A percentile compares a stretch with the other conserved stretches of the same genome.
Conservation (phyloP, 23 tunicate genomes). For the Phallusia fumigata region DNA sequence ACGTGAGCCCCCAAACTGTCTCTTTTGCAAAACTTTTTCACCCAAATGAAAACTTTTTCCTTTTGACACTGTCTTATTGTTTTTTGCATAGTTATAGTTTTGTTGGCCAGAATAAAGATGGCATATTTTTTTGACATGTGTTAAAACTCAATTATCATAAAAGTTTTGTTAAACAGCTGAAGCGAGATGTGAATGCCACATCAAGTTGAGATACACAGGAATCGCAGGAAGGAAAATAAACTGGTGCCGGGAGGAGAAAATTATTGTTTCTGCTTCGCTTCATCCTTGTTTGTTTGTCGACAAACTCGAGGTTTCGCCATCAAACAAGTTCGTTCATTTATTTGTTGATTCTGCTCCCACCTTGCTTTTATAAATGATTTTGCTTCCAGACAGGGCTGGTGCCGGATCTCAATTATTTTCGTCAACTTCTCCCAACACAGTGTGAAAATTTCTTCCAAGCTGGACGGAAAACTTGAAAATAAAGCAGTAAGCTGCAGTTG, state of each 20-base stretch:
- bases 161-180: neutral
- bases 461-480: neutral
- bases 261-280: conserved; percentile 9
- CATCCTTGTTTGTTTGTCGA: conserved; percentile 16
- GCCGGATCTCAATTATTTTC: conserved; percentile 6
- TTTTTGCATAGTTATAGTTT: too few relatives aligned
- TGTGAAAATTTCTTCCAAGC: conserved; percentile 17
- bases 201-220: conserved; percentile 16
- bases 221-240: neutral
- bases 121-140: too few relatives aligned
- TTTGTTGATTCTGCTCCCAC: too few relatives aligned
- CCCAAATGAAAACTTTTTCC: too few relatives aligned
- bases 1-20: neutral
- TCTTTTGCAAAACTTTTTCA: too few relatives aligned
- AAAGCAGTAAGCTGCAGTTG: too few relatives aligned
- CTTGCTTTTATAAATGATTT: too few relatives aligned
- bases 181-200: neutral
- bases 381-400: conserved; percentile 31
- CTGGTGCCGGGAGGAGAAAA: conserved; percentile 18
- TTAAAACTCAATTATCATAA: too few relatives aligned
- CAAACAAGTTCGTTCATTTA: neutral
- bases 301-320: neutral
- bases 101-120: too few relatives aligned
- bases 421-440: conserved; percentile 18
- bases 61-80: too few relatives aligned